These are phyloP conservation scores for Kryptopterus vitreolus DNA, from an alignment of 2,797 vertebrate genomes.

Conservation along the genomic window DNA sequence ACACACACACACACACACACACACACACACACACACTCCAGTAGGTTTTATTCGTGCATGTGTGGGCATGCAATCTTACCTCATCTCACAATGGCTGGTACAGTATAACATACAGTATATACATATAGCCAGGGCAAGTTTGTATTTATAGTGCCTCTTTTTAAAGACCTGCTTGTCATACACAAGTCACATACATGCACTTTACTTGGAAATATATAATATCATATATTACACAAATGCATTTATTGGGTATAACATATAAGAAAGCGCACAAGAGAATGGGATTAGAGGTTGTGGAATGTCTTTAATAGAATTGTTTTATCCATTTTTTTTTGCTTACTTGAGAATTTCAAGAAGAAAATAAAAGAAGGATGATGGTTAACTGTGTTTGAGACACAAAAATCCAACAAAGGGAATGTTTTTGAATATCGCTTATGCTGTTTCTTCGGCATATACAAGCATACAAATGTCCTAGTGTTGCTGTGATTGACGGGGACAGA, in stretches of 20 bases:
- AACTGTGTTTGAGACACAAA: not conserved
- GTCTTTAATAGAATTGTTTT: not conserved
- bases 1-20: slow-evolving; percentile 21
- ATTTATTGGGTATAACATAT: slow-evolving; percentile 1
- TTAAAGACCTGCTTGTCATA: not conserved
- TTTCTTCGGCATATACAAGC: not conserved
- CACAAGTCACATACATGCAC: not conserved
- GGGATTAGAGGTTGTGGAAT: not conserved
- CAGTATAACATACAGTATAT: not conserved
- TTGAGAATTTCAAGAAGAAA: not conserved
- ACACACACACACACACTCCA: slow-evolving; percentile 19
- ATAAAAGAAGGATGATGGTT: no score
- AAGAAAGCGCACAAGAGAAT: not conserved
- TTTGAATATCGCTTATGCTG: not conserved
- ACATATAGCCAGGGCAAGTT: not conserved
- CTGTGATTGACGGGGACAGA: not conserved
- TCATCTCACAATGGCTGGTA: slow-evolving; percentile 12
- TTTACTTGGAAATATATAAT: not conserved
- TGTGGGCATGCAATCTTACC: slow-evolving; percentile 39
- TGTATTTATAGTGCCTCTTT: not conserved
- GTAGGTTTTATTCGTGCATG: slow-evolving; percentile 22
- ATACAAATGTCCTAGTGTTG: not conserved
- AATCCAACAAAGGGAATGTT: not conserved
- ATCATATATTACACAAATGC: not conserved
- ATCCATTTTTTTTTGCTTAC: not conserved